Evolutionary conservation across 2,888 invertebrate genomes (phyloP), one percentile per base, ranked within the genome.

Genomic region (Phanerotoma sp.): DNA sequence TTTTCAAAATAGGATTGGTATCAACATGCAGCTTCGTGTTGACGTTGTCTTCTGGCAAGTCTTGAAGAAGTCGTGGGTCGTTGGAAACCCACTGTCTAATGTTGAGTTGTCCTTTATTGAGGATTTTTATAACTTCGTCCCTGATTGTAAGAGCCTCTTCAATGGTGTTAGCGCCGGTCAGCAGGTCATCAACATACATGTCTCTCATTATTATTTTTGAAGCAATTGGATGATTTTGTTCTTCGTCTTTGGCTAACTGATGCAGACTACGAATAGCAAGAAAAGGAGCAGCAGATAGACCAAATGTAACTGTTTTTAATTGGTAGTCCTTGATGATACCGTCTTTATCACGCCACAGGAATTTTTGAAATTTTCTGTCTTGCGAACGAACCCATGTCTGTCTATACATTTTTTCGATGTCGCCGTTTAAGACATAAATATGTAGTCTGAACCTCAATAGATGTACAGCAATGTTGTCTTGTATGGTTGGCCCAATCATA

Each of bases 51-150:
- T 25, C 25, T 6, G 5, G 7, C 25, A 25, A 25, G 7, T 53
- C 49, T 3, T 20, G 15, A 4, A 53, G 18, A 2, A 47, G 42
- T 0, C 58, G 28, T 13, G 54, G 41, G 0, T 20, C 25, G 9
- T 62, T 61, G 3, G 56, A 56, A 1, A 51, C 56, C 38, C 56
- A 56, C 32, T 56, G 51, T 9, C 52, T 13, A 6, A 56, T n/a
- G n/a, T 56, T 52, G 11, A 49, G 22, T 3, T 37, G 28, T 4
- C 48, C 52, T 21, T 32, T 30, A 20, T 40, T 13, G 5, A 52
- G 22, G 4, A 56, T 44, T 9, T 38, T 38, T 13, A 28, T 32
- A 6, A 56, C 45, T 15, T 52, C 56, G 3, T 45, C 32, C 4
- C 32, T 51, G 10, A 56, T 5, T 10, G 11, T 2, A 2, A 50